Evolutionary conservation across 2,888 invertebrate genomes (phyloP), one percentile per base, ranked within the genome.

Genomic region (Minunthozetes semirufus): DNA sequence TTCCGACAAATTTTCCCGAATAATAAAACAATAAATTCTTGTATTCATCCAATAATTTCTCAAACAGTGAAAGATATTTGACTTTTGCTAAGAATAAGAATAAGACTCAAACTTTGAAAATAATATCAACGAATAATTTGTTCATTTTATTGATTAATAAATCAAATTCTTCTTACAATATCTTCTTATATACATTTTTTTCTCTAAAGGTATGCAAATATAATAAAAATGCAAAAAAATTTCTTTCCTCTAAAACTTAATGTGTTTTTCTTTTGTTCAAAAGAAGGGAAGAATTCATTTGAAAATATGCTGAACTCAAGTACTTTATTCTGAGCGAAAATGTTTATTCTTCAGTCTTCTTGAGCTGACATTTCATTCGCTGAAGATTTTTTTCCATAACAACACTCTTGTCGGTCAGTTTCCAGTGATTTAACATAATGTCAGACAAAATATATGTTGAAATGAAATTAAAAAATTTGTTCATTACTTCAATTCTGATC

Each of bases 171-270:
- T 66, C 33, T 66, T 66, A 19, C 15, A 29, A 19, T 19, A 3
- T 29, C 15, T 38, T 38, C 38, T 13, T 66, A 17, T 48, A 48
- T 48, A 17, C 11, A 19, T 11, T 0, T 38, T 33, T 66, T 66
- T 66, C 33, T 38, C 33, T 17, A 66, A 66, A n/a, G n/a, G 9
- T 59, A 59, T 59, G 59, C 59, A 59, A 59, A 59, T 50, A 50
- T 50, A 50, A 50, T 50, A 50, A 42, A 42, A 42, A 8, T 42
- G 42, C 42, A 42, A 42, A 42, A 42, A 42, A 42, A 13, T 42
- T 42, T 42, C 13, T 42, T 42, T 42, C 13, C 42, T 59, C 6
- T 29, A 27, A 59, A 29, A 17, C 25, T 22, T 59, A 59, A 50
- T 29, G 27, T 59, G 11, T 59, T 59, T 59, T 59, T 8, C 11